These are phyloP conservation scores for Eptatretus burgeri DNA, from an alignment of 2,113 vertebrate species.

Conservation along the genomic window DNA sequence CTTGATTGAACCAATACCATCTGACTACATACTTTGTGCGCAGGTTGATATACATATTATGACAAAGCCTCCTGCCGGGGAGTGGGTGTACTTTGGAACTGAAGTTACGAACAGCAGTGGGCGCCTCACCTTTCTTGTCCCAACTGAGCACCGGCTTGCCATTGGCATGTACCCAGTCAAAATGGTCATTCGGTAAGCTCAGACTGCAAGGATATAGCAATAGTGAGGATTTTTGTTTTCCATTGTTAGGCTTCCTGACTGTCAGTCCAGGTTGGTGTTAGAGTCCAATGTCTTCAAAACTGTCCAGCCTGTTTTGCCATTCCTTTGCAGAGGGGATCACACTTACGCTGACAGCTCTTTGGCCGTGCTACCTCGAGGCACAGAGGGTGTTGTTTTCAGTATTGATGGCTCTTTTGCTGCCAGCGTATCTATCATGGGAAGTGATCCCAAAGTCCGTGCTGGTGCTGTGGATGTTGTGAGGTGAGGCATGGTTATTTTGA, in stretches of 20 bases:
- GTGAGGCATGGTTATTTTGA: constrained; percentile 25
- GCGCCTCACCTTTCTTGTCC: constrained; percentile 48
- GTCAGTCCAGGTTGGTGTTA: not conserved
- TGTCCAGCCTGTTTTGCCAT: not conserved
- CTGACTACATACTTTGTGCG: not conserved
- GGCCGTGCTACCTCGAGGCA: constrained; percentile 43
- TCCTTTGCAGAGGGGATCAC: constrained; percentile 48
- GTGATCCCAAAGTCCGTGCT: constrained; percentile 79
- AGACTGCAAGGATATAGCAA: no score
- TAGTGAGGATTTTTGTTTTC: no score
- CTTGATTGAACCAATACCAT: no score
- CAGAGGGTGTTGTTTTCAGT: constrained; percentile 88
- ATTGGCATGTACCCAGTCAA: constrained; percentile 79
- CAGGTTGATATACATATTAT: constrained; percentile 94
- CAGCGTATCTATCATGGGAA: constrained; percentile 98
- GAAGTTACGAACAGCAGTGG: constrained; percentile 83
- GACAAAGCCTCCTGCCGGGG: constrained; percentile 66
- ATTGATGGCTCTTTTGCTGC: constrained; percentile 92
- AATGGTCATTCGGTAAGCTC: constrained; percentile 68
- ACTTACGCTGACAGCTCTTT: constrained; percentile 77
- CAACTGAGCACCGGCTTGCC: constrained; percentile 35
- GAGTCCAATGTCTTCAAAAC: not conserved
- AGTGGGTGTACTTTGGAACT: constrained; percentile 68
- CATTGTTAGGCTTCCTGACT: no score
- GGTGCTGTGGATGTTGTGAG: constrained; percentile 88